Conservation (phyloP, 2,888 invertebrate genomes). For the Mellilla xanthometata region DNA sequence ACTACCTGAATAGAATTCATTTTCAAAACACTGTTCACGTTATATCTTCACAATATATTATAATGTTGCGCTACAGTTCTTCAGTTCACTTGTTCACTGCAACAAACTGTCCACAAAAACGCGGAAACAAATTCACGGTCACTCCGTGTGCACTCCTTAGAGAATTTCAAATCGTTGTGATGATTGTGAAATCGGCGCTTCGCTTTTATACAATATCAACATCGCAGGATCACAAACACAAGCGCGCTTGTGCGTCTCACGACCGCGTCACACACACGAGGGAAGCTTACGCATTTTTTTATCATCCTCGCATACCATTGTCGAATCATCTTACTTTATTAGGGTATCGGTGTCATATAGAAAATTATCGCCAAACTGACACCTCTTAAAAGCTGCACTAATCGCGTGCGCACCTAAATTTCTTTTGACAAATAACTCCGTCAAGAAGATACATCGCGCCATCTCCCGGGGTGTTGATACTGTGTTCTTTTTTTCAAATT, state of each 20-base stretch:
- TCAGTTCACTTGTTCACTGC: constrained; percentile 30
- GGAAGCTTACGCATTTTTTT: constrained; percentile 60
- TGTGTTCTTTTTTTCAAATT: constrained; percentile 21
- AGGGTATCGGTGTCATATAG: constrained; percentile 62
- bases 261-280: constrained; percentile 47
- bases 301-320: constrained; percentile 61
- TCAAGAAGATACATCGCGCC: constrained; percentile 31
- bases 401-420: constrained; percentile 38
- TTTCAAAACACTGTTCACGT: constrained; percentile 51
- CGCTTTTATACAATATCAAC: constrained; percentile 80
- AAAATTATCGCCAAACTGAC: constrained; percentile 44
- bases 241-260: constrained; percentile 41
- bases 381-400: constrained; percentile 44
- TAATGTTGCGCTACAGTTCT: constrained; percentile 31
- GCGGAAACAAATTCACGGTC: constrained; percentile 68
- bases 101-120: constrained; percentile 53
- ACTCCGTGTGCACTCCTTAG: constrained; percentile 70
- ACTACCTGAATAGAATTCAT: constrained; percentile 64
- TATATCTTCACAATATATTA: constrained; percentile 27
- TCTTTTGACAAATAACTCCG: constrained; percentile 36
- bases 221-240: constrained; percentile 54
- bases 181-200: constrained; percentile 78
- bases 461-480: constrained; percentile 21
- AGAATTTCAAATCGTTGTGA: constrained; percentile 76
- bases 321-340: constrained; percentile 59